Percentiles rank a stretch among this genome's conserved stretches.
Conservation (phyloP, 2,113 vertebrate genomes). For the Plestiodon gilberti region DNA sequence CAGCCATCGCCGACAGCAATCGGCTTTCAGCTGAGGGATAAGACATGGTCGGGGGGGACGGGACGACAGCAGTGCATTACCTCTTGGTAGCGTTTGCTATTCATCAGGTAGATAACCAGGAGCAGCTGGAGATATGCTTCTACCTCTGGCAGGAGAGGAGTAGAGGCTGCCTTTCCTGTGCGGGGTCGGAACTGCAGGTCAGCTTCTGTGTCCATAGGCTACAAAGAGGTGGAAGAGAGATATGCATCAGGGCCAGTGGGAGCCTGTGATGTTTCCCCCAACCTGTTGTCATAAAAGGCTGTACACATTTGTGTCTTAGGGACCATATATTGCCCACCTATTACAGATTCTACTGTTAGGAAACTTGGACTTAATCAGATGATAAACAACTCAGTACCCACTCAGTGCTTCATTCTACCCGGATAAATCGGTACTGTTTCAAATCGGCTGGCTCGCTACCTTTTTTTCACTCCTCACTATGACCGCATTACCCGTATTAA, state of each 20-base stretch:
- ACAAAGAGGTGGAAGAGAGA: slow-evolving; percentile 5
- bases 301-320: no score
- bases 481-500: no score
- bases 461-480: no score
- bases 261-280: background rate
- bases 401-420: no score
- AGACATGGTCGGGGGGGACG: background rate
- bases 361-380: background rate
- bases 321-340: background rate
- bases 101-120: slow-evolving; percentile 92
- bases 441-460: no score
- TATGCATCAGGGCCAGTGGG: accelerated
- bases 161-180: slow-evolving; percentile 88
- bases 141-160: slow-evolving; percentile 92
- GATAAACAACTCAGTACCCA: no score
- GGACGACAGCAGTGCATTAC: slow-evolving; percentile 70
- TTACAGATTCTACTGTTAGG: background rate
- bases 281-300: background rate
- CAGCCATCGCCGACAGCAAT: background rate
- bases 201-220: slow-evolving; percentile 95
- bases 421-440: no score
- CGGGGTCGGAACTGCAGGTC: slow-evolving; percentile 93
- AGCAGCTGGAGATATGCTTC: slow-evolving; percentile 95
- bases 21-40: background rate
- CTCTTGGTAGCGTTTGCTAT: slow-evolving; percentile 90